Percentiles rank a stretch among this genome's conserved stretches.
Conservation (phyloP, 2,888 invertebrate species). For the Coleophora flavipennella region DNA sequence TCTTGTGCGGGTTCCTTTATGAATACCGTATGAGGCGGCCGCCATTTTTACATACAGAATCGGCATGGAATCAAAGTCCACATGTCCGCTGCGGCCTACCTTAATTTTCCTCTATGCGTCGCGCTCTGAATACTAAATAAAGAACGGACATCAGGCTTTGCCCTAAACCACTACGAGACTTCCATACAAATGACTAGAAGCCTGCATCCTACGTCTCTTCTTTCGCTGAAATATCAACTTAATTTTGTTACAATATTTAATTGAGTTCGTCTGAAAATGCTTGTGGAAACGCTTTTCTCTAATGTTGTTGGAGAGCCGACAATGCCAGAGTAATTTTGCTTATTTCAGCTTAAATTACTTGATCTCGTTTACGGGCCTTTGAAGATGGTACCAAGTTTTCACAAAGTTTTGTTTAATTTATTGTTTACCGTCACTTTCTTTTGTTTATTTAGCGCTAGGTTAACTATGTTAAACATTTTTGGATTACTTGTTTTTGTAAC, state of each 20-base stretch:
- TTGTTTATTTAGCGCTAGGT: constrained; percentile 46
- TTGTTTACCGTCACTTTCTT: constrained; percentile 61
- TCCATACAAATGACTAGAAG: constrained; percentile 44
- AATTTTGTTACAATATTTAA: constrained; percentile 38
- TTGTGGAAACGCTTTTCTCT: constrained; percentile 41
- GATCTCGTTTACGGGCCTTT: constrained; percentile 65
- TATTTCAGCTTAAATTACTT: constrained; percentile 66
- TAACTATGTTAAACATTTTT: constrained; percentile 30
- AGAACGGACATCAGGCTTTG: constrained; percentile 41
- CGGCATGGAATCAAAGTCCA: constrained; percentile 58
- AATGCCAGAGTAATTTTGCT: constrained; percentile 60
- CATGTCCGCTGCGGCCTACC: constrained; percentile 57
- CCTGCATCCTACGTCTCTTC: constrained; percentile 24
- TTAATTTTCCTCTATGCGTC: constrained; percentile 54
- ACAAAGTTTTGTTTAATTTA: constrained; percentile 64
- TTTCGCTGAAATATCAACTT: constrained; percentile 21
- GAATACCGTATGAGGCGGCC: constrained; percentile 53
- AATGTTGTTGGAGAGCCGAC: constrained; percentile 48
- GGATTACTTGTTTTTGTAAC: constrained; percentile 30
- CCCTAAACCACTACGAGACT: constrained; percentile 35
- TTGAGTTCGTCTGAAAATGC: constrained; percentile 38
- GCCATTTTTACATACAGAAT: constrained; percentile 52
- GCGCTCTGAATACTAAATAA: constrained; percentile 54
- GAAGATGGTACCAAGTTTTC: constrained; percentile 64
- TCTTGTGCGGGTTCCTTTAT: constrained; percentile 40